Percentiles rank a stretch among this genome's conserved stretches.
phyloP scores from a whole-genome alignment of 2,113 vertebrate genomes.

The Condylura cristata region DNA sequence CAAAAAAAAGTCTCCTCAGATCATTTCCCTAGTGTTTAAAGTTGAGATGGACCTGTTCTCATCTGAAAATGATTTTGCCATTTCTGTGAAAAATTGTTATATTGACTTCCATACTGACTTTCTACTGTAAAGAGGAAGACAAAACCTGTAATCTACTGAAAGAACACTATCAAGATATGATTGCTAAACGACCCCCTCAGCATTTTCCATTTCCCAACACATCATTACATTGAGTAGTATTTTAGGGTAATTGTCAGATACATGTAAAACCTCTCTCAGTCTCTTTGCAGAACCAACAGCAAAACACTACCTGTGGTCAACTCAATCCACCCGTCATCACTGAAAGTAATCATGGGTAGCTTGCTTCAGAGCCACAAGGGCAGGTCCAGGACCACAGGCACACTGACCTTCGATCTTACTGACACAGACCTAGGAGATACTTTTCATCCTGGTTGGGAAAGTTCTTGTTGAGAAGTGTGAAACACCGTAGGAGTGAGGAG shows the following conservation, averaged over 20 bases:
- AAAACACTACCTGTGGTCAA: slow-evolving; percentile 60
- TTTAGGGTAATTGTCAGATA: slow-evolving; percentile 77
- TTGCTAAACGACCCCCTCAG: slow-evolving; percentile 64
- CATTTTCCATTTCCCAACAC: slow-evolving; percentile 75
- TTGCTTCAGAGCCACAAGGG: not conserved
- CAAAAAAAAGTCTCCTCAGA: slow-evolving; percentile 14
- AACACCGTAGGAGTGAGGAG: not conserved
- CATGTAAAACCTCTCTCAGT: slow-evolving; percentile 43
- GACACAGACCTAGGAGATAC: not conserved
- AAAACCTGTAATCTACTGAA: slow-evolving; percentile 58
- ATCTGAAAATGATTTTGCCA: slow-evolving; percentile 40
- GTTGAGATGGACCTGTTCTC: slow-evolving; percentile 2
- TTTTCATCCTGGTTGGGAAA: not conserved
- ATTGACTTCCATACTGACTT: slow-evolving; percentile 41
- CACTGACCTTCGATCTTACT: not conserved
- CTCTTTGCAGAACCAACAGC: slow-evolving; percentile 48
- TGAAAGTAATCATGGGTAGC: slow-evolving; percentile 11
- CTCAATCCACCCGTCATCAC: slow-evolving; percentile 25
- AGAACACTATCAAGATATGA: slow-evolving; percentile 69
- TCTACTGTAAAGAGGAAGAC: slow-evolving; percentile 33
- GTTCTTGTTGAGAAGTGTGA: not conserved
- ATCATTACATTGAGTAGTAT: slow-evolving; percentile 71
- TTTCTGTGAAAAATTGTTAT: slow-evolving; percentile 56
- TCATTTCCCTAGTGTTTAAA: slow-evolving; percentile 32
- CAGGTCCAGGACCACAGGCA: slow-evolving; percentile 4